These are phyloP conservation scores for Oedothorax gibbosus DNA, from an alignment of 1,140 invertebrate genomes.

Conservation along the genomic window DNA sequence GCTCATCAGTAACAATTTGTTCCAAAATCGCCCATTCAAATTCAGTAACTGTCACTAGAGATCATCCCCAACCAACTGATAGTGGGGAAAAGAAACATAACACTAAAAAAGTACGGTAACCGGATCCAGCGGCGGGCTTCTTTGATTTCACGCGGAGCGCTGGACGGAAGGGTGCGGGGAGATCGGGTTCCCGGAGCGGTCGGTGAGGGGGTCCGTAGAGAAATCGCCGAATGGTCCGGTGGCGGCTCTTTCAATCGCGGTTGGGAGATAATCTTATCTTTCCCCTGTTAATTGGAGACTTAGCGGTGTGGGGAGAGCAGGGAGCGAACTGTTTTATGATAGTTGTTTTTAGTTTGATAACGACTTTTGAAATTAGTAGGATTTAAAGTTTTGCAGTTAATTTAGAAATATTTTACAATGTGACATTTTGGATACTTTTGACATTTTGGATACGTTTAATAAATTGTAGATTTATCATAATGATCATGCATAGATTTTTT, in stretches of 20 bases:
- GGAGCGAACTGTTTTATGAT: neutral
- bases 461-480: too few relatives aligned
- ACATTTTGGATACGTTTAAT: too few relatives aligned
- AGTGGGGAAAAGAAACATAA: neutral
- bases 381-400: too few relatives aligned
- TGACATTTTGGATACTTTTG: too few relatives aligned
- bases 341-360: neutral
- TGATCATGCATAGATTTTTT: too few relatives aligned
- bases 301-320: neutral
- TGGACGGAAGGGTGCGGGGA: slow-evolving; percentile 34
- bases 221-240: neutral
- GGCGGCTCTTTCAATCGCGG: slow-evolving; percentile 5
- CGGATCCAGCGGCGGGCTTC: neutral
- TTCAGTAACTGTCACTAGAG: slow-evolving; percentile 5
- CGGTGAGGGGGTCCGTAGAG: slow-evolving; percentile 11
- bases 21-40: neutral
- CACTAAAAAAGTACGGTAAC: neutral
- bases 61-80: neutral
- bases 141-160: slow-evolving; percentile 24
- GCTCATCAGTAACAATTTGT: neutral
- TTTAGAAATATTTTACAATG: too few relatives aligned
- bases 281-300: neutral
- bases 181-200: slow-evolving; percentile 45
- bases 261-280: slow-evolving; percentile 8
- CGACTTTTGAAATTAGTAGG: neutral